Evolutionary conservation across 30 jellyfish, hydroid and myxozoan genomes (phyloP).

Genomic region (Chrysaora quinquecirrha): DNA sequence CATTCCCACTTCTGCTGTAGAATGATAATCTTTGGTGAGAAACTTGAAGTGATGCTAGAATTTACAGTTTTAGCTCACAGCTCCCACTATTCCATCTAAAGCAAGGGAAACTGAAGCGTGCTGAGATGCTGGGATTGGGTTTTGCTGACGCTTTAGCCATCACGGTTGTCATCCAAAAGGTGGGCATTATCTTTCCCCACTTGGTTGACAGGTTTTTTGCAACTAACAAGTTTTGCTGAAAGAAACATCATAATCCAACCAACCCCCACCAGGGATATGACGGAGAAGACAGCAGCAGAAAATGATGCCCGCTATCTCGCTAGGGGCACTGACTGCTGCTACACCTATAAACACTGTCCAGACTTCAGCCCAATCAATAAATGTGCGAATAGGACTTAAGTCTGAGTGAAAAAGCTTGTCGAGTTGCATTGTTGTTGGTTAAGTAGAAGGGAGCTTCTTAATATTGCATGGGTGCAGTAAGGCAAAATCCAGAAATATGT

Average conservation of each 20-base stretch:
- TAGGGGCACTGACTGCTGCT: slow-evolving; percentile 1
- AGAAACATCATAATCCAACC: slow-evolving; percentile 14
- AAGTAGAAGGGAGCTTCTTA: slow-evolving; percentile 3
- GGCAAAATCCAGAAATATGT: slow-evolving; percentile 1
- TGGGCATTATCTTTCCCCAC: slow-evolving; percentile 21
- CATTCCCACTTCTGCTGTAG: no score
- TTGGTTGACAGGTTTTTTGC: background rate
- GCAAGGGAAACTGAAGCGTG: background rate
- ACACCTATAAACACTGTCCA: slow-evolving; percentile 18
- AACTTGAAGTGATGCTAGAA: background rate
- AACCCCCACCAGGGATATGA: slow-evolving; percentile 15
- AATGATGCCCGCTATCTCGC: background rate
- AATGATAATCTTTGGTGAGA: no score
- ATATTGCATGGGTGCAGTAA: slow-evolving; percentile 8
- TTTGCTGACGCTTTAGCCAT: background rate
- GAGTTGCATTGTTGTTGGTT: background rate
- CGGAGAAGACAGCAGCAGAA: slow-evolving; percentile 14
- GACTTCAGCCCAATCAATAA: slow-evolving; percentile 28
- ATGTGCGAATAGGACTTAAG: background rate
- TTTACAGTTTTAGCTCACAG: no score
- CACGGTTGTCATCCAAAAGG: slow-evolving; percentile 27
- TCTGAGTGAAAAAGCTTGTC: background rate
- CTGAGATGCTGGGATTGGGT: background rate
- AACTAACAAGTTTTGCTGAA: background rate
- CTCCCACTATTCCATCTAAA: slow-evolving; percentile 2